Evolutionary conservation across 2,888 invertebrate species (phyloP).

Genomic region (Alitta virens): DNA sequence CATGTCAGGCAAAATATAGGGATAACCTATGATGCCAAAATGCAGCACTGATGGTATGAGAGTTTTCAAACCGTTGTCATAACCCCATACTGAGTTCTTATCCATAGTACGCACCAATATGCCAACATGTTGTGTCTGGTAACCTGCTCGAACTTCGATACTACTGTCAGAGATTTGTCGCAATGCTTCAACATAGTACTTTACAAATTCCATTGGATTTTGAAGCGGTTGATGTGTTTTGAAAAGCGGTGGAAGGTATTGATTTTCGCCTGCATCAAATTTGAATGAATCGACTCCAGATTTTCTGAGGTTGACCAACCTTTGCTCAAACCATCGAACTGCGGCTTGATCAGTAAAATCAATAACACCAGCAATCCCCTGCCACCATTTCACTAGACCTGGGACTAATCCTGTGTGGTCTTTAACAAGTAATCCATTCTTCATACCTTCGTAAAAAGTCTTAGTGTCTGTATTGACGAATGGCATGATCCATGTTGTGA

Average conservation of each 20-base stretch:
- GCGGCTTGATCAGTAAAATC: conserved; percentile 83
- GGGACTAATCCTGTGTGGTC: conserved; percentile 34
- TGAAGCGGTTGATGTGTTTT: conserved; percentile 23
- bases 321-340: conserved; percentile 71
- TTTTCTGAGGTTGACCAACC: conserved; percentile 68
- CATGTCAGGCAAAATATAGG: conserved; percentile 87
- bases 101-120: conserved; percentile 77
- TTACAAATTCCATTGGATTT: conserved; percentile 36
- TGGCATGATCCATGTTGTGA: conserved; percentile 61
- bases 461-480: conserved; percentile 83
- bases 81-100: conserved; percentile 82
- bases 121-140: conserved; percentile 77
- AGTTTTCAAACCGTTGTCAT: conserved; percentile 70
- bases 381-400: conserved; percentile 69
- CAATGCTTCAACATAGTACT: conserved; percentile 33
- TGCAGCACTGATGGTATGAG: conserved; percentile 77
- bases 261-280: conserved; percentile 69
- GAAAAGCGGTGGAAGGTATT: conserved; percentile 34
- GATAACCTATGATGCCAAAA: conserved; percentile 75
- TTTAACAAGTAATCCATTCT: conserved; percentile 60
- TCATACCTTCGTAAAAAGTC: conserved; percentile 76
- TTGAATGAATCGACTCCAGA: conserved; percentile 83
- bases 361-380: conserved; percentile 69
- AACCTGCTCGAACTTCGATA: conserved; percentile 81
- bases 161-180: conserved; percentile 38